Base-by-base conservation (phyloP, 2,888 invertebrate genomes). In the Eupithecia inturbata region DNA sequence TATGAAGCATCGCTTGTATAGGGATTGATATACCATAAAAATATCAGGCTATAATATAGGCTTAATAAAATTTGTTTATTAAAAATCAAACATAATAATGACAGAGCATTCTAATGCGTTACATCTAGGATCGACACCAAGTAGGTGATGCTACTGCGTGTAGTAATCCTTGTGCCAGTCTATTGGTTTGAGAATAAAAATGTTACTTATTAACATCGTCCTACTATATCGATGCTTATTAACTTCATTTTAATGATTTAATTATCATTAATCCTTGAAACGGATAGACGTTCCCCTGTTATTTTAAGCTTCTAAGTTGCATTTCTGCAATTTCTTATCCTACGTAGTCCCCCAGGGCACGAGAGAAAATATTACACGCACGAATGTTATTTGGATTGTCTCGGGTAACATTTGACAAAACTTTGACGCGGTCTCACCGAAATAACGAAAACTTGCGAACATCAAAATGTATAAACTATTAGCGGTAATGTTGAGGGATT, bases 381-480 rank as follows among this genome's bases (percentile, higher is more conserved):
- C 85, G 82, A 82, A 84, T 85, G 85, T 87, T 87, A 85, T 89
- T 89, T 85, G 84, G 82, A 85, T 84, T 86, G 87, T 82, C 86
- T 78, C 83, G 88, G 87, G 86, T 85, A 82, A 86, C 84, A 87
- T 88, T 87, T 85, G 85, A 84, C 84, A 85, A 88, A 88, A 89
- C 85, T 89, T 90, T 86, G 85, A 87, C 84, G 82, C 76, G 77
- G 68, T 73, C 72, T 70, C 66, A 73, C 76, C 71, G 67, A 76
- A 60, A 70, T 68, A 67, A 53, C 41, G 71, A 71, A 68, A 70
- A 72, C 75, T 75, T 26, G 39, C 53, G 74, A 71, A 71, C 72
- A 78, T 76, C 67, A 45, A 72, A 75, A 76, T 68, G 75, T 68
- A 66, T 66, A 76, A 72, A 73, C 73, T 70, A 73, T 77, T 75